A percentile compares a stretch with the other conserved stretches of the same genome.
phyloP scores from a whole-genome alignment of 1,140 invertebrate species.

The Latrodectus geometricus region DNA sequence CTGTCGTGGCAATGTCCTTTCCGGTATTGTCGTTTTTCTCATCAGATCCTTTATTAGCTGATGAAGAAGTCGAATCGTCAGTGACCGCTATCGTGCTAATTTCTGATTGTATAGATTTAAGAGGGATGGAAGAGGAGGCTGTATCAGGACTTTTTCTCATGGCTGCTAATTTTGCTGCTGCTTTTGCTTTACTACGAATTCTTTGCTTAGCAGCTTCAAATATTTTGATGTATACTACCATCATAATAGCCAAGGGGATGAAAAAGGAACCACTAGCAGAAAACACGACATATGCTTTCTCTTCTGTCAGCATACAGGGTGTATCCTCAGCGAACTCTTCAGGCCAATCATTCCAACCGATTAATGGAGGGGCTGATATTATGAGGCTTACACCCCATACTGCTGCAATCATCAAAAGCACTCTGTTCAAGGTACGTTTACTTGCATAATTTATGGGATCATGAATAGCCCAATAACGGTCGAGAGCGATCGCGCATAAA shows the following conservation, averaged over 20 bases:
- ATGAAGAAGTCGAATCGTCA: slow-evolving; percentile 51
- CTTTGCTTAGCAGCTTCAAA: slow-evolving; percentile 88
- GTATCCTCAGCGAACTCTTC: slow-evolving; percentile 80
- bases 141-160: slow-evolving; percentile 50
- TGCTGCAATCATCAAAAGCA: slow-evolving; percentile 87
- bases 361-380: slow-evolving; percentile 94
- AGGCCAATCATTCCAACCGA: slow-evolving; percentile 99
- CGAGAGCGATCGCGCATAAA: slow-evolving; percentile 93
- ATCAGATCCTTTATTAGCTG: slow-evolving; percentile 23
- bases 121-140: slow-evolving; percentile 37
- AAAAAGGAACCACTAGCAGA: slow-evolving; percentile 98
- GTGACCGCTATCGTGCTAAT: slow-evolving; percentile 56
- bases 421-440: slow-evolving; percentile 90
- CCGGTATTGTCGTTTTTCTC: slow-evolving; percentile 1
- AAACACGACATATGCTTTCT: slow-evolving; percentile 92
- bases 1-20: neutral
- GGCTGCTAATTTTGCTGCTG: slow-evolving; percentile 38
- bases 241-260: slow-evolving; percentile 94
- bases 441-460: slow-evolving; percentile 94
- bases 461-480: slow-evolving; percentile 68
- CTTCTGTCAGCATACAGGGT: slow-evolving; percentile 72
- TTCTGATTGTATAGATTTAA: slow-evolving; percentile 55
- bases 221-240: slow-evolving; percentile 94
- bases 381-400: slow-evolving; percentile 92
- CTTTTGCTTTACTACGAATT: slow-evolving; percentile 55